Evolutionary conservation across 2,797 vertebrate species (phyloP).

Genomic region (Chloroceryle amazona): DNA sequence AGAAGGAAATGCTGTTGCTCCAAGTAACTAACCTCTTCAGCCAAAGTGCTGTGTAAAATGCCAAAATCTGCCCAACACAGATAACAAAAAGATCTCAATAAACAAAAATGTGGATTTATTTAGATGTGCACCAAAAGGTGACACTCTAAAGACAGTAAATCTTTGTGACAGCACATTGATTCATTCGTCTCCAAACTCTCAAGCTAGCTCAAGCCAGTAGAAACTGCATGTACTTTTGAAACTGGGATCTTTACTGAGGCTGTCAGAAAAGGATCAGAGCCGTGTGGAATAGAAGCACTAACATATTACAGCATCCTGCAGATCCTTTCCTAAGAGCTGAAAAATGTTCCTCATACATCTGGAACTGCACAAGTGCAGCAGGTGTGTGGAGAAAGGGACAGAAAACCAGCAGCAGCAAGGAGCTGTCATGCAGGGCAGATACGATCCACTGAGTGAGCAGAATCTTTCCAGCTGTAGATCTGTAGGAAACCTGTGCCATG

Average conservation of each 20-base stretch:
- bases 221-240: not conserved
- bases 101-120: not conserved
- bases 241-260: not conserved
- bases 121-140: not conserved
- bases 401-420: not conserved
- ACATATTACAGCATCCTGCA: not conserved
- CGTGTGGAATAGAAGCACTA: not conserved
- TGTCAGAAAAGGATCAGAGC: not conserved
- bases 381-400: not conserved
- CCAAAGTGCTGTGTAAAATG: not conserved
- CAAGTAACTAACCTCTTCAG: not conserved
- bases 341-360: not conserved
- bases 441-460: not conserved
- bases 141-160: not conserved
- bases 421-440: not conserved
- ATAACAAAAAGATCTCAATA: not conserved
- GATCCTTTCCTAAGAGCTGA: not conserved
- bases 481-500: not conserved
- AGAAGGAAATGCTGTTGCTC: not conserved
- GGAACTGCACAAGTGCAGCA: not conserved
- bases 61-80: not conserved
- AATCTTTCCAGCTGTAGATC: rapidly evolving
- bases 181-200: not conserved
- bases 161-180: not conserved
- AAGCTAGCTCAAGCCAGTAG: not conserved